phyloP scores from a whole-genome alignment of 2,797 vertebrate species.

The Myotis daubentonii region DNA sequence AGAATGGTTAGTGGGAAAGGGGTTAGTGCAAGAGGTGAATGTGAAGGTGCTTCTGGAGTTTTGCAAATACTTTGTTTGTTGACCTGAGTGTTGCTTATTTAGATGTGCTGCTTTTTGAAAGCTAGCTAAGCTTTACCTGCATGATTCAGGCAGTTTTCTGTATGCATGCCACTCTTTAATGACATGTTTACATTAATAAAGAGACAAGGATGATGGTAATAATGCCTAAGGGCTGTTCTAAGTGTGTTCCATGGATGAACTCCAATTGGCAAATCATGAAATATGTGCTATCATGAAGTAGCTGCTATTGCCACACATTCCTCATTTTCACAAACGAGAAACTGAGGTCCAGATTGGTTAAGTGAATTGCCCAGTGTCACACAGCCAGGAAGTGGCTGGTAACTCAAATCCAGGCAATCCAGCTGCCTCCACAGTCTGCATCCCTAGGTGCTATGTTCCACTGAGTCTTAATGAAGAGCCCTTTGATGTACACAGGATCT shows the following conservation, averaged over 20 bases:
- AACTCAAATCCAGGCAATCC: not conserved
- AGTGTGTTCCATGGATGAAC: no score
- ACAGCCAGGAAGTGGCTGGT: not conserved
- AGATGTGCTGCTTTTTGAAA: not conserved
- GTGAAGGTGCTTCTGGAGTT: not conserved
- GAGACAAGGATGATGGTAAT: not conserved
- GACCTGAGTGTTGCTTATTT: not conserved
- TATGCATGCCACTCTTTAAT: not conserved
- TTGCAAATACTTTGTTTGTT: not conserved
- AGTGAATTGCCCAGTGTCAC: not conserved
- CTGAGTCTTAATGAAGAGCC: conserved; percentile 29
- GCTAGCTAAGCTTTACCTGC: not conserved
- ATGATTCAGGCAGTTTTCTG: not conserved
- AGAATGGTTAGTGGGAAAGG: fast-evolving
- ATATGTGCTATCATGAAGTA: no score
- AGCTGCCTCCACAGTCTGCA: not conserved
- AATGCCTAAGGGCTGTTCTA: not conserved
- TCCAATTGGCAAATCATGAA: not conserved
- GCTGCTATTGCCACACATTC: not conserved
- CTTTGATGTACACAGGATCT: conserved; percentile 12
- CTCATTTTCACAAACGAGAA: not conserved
- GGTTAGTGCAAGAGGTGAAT: not conserved
- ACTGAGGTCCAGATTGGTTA: not conserved
- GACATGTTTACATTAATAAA: not conserved
- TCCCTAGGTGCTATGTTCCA: not conserved